phyloP scores from a whole-genome alignment of 1,140 invertebrate genomes.

The Gryon sp. region DNA sequence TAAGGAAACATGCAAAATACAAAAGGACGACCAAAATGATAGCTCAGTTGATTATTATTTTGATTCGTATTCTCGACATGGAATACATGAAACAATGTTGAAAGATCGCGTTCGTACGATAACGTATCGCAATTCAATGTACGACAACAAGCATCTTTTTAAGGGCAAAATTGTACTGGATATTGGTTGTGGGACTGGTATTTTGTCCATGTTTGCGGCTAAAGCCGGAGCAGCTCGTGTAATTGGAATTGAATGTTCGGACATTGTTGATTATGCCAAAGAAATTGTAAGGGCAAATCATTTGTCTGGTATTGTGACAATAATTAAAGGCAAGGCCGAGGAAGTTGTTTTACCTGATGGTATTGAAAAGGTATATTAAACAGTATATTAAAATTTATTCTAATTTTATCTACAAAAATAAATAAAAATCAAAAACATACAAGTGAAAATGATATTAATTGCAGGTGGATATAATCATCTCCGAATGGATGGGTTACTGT shows the following conservation, averaged over 20 bases:
- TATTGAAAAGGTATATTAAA: slow-evolving; percentile 87
- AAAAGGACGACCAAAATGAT: no score
- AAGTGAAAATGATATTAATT: no score
- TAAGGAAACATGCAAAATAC: no score
- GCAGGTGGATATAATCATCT: slow-evolving; percentile 95
- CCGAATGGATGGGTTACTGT: slow-evolving; percentile 99
- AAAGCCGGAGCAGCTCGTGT: slow-evolving; percentile 97
- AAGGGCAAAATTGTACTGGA: slow-evolving; percentile 97
- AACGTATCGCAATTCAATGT: slow-evolving; percentile 99
- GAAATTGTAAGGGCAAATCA: slow-evolving; percentile 94
- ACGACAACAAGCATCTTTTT: slow-evolving; percentile 98
- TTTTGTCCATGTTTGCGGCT: slow-evolving; percentile 99
- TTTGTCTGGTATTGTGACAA: slow-evolving; percentile 90
- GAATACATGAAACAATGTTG: slow-evolving; percentile 99
- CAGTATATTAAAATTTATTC: background rate
- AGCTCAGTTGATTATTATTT: slow-evolving; percentile 92
- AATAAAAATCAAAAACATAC: background rate
- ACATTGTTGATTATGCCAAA: slow-evolving; percentile 96
- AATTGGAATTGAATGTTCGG: slow-evolving; percentile 97
- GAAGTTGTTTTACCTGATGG: slow-evolving; percentile 87
- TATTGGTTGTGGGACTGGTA: slow-evolving; percentile 99
- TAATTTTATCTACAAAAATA: background rate
- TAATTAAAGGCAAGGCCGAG: slow-evolving; percentile 97
- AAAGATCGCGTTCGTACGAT: slow-evolving; percentile 99
- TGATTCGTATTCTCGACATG: slow-evolving; percentile 99